Conservation (phyloP, 2,888 invertebrate species). For the Pheosia tremula region DNA sequence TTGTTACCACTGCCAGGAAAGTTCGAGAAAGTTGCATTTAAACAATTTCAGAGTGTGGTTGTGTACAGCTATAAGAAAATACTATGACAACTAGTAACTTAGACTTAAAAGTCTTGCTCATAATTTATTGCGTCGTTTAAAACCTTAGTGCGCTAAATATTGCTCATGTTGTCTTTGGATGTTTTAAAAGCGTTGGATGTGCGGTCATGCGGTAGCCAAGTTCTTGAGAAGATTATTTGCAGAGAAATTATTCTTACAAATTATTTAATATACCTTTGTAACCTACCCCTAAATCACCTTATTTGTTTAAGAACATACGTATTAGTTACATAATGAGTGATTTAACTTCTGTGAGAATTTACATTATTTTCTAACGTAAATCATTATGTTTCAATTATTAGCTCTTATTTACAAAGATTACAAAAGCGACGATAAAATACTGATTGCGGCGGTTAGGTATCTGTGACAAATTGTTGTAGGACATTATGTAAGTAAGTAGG, state of each 20-base stretch:
- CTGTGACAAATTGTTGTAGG: constrained; percentile 24
- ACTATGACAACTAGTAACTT: background rate
- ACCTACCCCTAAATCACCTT: background rate
- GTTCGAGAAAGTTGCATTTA: constrained; percentile 96
- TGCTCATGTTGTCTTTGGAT: background rate
- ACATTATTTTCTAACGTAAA: background rate
- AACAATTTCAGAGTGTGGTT: constrained; percentile 13
- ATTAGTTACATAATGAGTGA: too few species aligned
- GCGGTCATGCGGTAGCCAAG: background rate
- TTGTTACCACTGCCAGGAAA: constrained; percentile 91
- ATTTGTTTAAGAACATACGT: background rate
- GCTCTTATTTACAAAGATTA: constrained; percentile 12
- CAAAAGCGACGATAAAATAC: background rate
- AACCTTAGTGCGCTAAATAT: background rate
- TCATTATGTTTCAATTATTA: too few species aligned
- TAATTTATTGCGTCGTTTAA: background rate
- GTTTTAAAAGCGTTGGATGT: background rate
- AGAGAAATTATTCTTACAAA: background rate
- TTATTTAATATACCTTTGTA: background rate
- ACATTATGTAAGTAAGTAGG: background rate
- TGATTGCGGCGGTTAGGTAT: constrained; percentile 7
- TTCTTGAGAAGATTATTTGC: background rate
- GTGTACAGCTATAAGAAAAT: constrained; percentile 5
- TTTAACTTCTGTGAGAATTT: background rate
- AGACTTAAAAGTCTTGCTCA: too few species aligned